Base-by-base conservation (phyloP, 2,113 vertebrate genomes). In the Sphaerodactylus townsendi region DNA sequence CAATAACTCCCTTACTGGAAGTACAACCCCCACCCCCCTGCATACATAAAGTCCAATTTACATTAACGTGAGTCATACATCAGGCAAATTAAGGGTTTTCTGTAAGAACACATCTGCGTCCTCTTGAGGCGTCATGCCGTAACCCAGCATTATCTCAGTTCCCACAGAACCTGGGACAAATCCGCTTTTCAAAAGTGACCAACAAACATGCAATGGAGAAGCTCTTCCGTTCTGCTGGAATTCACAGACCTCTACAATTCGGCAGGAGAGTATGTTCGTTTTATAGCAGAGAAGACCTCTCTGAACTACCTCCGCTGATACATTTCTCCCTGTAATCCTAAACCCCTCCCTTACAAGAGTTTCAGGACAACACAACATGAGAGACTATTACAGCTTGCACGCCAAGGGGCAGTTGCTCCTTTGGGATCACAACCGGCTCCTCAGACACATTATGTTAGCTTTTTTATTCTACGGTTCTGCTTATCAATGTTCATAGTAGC, bases 381-480 rank as follows among this genome's bases (percentile, higher is more conserved):
- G 3, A 75, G 41, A 19, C 3, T 11, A 1, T 1, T 56, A 8
- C 2, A 68, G 41, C 25, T 72, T 50, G 41, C 5, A 66, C 41
- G 5, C 25, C 6, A 37, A 44, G 25, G 50, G 11, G 68, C 68
- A 19, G 30, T 19, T 7, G 4, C 35, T 25, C 41, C 46, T 4
- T 9, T 14, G 5, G 10, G 2, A 14, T 25, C 10, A 13, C 8
- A 10, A 69, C 8, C 21, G 28, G 28, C 41, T 35, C 35, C 81
- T 39, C 6, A 8, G 1, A 0, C 39, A 25, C 0, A 1, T 92
- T 97, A 99, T 3, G 97, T 95, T 30, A 99, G 95, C 21, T 89
- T 96, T 80, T 94, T 96, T 79, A 98, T 97, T 19, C 98, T 93
- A 64, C 95, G 95, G 77, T 96, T 98, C 72, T 99, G 98, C 90